Evolutionary conservation across 2,113 vertebrate genomes (phyloP), one percentile per base, ranked within the genome.

Genomic region (Numida meleagris): DNA sequence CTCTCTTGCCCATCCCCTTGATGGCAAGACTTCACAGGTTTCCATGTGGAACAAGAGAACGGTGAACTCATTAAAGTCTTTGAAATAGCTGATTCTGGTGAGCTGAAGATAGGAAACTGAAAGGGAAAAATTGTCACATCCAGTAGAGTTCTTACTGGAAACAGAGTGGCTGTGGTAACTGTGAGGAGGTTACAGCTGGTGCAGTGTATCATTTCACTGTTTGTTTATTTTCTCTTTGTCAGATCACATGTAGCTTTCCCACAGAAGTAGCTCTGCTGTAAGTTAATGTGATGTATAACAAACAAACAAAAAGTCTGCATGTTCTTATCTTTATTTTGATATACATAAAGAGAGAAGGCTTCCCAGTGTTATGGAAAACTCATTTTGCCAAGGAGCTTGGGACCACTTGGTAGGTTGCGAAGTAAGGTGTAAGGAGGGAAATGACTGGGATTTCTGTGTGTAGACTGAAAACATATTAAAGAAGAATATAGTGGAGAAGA

Each of bases 231-330:
- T 95, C 57, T 74, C 68, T 92, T 90, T 76, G 73, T 65, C 81
- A 96, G 94, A 93, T 88, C 86, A 94, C 83, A 73, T 90, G 92
- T 63, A 86, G 89, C 81, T 97, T 96, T 97, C 96, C 94, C 90
- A 93, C 90, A 94, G 94, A 95, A 96, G 85, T 89, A 80, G 81
- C 81, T 94, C 74, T 16, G 31, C 81, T 94, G 74, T 82, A 90
- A 96, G 88, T 86, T 85, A 89, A 90, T 93, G 80, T 66, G 81
- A 59, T 88, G 86, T 80, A 89, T 84, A 70, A 96, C 89, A 96
- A 94, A 93, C 87, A 96, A 97, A 95, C 89, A 91, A 57, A 74
- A 88, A 90, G 90, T 79, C 90, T 93, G 66, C 82, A 46, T 90
- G 66, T 73, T 80, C 82, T 95, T 96, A 87, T 93, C 91, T 90